Evolutionary conservation across 2,113 vertebrate genomes (phyloP).

Genomic region (Miniopterus natalensis): DNA sequence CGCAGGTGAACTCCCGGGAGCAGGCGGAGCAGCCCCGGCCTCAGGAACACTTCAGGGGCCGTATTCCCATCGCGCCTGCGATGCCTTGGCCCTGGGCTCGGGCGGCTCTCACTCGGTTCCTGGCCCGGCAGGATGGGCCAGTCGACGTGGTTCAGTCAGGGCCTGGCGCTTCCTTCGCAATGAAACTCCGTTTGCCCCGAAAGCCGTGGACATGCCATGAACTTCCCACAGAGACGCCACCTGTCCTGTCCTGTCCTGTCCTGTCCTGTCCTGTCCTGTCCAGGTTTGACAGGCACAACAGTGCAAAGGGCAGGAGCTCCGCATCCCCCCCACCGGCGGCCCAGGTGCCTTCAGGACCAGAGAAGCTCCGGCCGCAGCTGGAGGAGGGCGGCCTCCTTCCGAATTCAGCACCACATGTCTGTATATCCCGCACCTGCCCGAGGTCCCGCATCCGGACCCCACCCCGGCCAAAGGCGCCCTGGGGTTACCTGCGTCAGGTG

Average conservation of each 20-base stretch:
- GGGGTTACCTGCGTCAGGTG: neutral
- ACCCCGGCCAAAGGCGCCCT: accelerated
- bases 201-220: accelerated
- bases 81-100: neutral
- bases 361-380: neutral
- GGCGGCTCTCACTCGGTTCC: neutral
- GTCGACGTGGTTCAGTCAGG: too few relatives aligned
- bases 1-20: accelerated
- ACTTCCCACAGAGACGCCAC: neutral
- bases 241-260: neutral
- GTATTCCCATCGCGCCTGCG: accelerated
- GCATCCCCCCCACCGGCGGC: accelerated
- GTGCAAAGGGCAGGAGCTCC: neutral
- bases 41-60: accelerated
- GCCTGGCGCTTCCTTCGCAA: neutral
- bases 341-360: accelerated
- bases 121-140: accelerated
- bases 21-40: neutral
- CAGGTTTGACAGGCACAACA: accelerated
- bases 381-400: neutral
- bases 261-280: neutral
- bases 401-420: neutral
- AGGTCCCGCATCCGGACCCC: neutral
- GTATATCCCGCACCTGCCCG: accelerated
- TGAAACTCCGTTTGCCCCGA: accelerated